Evolutionary conservation across 2,113 vertebrate species (phyloP).

Genomic region (Apodemus speciosus): DNA sequence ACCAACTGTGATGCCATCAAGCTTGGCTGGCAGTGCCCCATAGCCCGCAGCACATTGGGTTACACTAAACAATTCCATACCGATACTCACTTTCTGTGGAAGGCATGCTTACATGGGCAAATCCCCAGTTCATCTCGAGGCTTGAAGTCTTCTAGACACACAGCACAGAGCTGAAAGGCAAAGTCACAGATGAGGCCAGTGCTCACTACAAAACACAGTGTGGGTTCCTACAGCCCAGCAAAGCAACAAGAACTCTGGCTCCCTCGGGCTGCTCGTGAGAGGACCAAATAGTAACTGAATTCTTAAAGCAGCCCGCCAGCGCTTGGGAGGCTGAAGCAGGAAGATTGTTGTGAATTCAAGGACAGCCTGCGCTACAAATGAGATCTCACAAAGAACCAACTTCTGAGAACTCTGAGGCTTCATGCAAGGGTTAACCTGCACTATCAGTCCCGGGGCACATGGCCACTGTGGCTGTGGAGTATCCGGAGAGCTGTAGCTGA

Average conservation of each 20-base stretch:
- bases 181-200: conserved; percentile 20
- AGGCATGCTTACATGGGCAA: conserved; percentile 99
- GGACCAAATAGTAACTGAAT: conserved; percentile 3
- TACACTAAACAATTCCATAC: neutral
- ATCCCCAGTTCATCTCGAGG: conserved; percentile 98
- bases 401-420: neutral
- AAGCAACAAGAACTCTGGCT: neutral
- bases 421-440: neutral
- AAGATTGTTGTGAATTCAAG: neutral
- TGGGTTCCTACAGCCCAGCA: neutral
- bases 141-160: conserved; percentile 99
- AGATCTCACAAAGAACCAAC: neutral
- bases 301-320: neutral
- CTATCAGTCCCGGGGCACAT: neutral
- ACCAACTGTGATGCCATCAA: neutral
- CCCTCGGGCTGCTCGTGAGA: neutral
- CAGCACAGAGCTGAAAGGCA: conserved; percentile 94
- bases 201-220: neutral
- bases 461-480: neutral
- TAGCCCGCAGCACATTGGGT: neutral
- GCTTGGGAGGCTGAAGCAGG: neutral
- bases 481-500: neutral
- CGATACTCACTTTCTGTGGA: conserved; percentile 97
- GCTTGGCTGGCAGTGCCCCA: conserved; percentile 17
- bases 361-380: neutral